Percentiles rank a stretch among this genome's conserved stretches.
Conservation (phyloP, 2,888 invertebrate species). For the Stenchaetothrips biformis region DNA sequence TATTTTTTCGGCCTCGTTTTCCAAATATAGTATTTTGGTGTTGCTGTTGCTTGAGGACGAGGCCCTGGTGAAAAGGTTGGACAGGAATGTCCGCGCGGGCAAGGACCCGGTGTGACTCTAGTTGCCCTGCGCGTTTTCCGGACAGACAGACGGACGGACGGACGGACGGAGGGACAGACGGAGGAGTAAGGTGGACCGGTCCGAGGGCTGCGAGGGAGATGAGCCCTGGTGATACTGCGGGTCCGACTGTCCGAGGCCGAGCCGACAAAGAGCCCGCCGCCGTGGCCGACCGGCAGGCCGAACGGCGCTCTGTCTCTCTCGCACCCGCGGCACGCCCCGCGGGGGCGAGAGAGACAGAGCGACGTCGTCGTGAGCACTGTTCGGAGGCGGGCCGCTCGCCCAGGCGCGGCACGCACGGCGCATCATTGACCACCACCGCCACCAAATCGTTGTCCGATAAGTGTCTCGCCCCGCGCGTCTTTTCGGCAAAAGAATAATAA, state of each 20-base stretch:
- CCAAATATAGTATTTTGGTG: not conserved
- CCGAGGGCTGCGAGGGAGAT: not conserved
- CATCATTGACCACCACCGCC: not conserved
- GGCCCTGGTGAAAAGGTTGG: not conserved
- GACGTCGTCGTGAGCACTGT: not conserved
- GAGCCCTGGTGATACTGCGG: slow-evolving; percentile 22
- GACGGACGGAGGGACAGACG: not conserved
- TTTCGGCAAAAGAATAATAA: not conserved
- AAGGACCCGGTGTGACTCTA: no score
- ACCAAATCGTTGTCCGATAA: not conserved
- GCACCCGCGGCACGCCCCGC: not conserved
- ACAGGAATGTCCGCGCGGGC: no score
- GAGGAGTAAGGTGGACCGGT: not conserved
- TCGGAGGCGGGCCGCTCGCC: not conserved
- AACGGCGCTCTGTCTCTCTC: not conserved
- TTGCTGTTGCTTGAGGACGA: not conserved
- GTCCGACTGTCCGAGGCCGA: slow-evolving; percentile 3
- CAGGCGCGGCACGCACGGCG: no score
- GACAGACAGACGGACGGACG: not conserved
- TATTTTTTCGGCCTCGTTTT: not conserved
- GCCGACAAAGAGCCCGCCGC: not conserved
- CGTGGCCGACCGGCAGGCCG: not conserved
- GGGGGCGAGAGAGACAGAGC: not conserved
- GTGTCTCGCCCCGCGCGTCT: not conserved
- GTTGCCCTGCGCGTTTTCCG: no score